Evolutionary conservation across 2,888 invertebrate genomes (phyloP).

Genomic region (Diploptera punctata): DNA sequence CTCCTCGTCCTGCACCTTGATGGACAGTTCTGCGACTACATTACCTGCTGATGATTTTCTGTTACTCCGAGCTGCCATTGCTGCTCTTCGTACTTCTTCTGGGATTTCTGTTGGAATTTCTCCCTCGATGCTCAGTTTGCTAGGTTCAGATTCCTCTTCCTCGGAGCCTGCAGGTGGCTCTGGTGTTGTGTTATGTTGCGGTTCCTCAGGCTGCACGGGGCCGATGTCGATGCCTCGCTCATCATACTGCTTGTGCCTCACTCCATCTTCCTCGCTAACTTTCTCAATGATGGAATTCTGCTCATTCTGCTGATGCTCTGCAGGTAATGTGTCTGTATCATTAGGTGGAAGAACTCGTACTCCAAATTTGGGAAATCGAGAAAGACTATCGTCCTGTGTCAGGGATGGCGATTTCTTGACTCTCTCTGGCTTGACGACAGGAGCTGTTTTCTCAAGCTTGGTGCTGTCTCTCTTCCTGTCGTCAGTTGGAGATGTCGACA

Average conservation of each 20-base stretch:
- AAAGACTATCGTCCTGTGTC: constrained; percentile 57
- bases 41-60: constrained; percentile 61
- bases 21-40: constrained; percentile 38
- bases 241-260: constrained; percentile 27
- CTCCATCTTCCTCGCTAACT: neutral
- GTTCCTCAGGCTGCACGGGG: constrained; percentile 24
- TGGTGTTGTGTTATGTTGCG: neutral
- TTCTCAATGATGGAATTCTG: constrained; percentile 46
- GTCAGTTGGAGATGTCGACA: constrained; percentile 47
- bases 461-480: constrained; percentile 48
- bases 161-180: neutral
- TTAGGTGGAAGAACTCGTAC: constrained; percentile 49
- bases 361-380: constrained; percentile 62
- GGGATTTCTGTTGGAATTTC: constrained; percentile 72
- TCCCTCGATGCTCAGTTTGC: constrained; percentile 28
- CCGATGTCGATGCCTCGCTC: constrained; percentile 42
- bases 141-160: constrained; percentile 19
- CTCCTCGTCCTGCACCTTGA: constrained; percentile 44
- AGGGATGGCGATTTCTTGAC: constrained; percentile 32
- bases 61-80: constrained; percentile 71
- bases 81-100: constrained; percentile 74
- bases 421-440: constrained; percentile 39
- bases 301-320: constrained; percentile 46
- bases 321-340: constrained; percentile 34
- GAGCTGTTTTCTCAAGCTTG: constrained; percentile 45